Base-by-base conservation (phyloP, 2,888 invertebrate species). In the Drosophila ochracea region DNA sequence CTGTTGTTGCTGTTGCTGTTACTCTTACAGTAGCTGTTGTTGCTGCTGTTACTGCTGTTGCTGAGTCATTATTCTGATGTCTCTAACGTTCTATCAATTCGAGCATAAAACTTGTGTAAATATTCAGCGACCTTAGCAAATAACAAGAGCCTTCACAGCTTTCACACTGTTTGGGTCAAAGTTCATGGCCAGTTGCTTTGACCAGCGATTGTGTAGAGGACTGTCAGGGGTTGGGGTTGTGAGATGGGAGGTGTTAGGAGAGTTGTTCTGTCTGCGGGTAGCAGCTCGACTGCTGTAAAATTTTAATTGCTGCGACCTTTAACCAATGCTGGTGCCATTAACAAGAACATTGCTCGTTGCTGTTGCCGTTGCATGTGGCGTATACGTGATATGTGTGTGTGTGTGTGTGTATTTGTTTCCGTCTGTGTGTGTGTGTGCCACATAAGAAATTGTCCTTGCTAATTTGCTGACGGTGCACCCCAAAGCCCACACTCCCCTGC, bases 221-320 rank as follows among this genome's bases (percentile, higher is more conserved):
- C 4, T 2, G 25, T 9, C 5, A n/a, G 6, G 25, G 25, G 6
- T 16, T 19, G 25, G 4, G 11, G n/a, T 5, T 2, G n/a, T 4
- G 10, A 9, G n/a, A 13, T 9, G 28, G n/a, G 35, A 16, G 43
- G 43, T 50, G 10, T 4, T 28, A 1, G 30, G 13, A 30, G 21
- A 30, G 52, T 30, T 66, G n/a, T 53, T 57, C 28, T 37, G 28
- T 43, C 25, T 1, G 11, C 31, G 28, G 37, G 21, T 30, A 28
- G 19, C 11, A 57, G n/a, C 69, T 60, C 66, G 67, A 73, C 63
- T 73, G 83, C 60, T 80, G 73, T 81, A 71, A 83, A 89, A 86
- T 79, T 87, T 74, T 87, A 87, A 89, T 89, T 86, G 89, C 82
- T 74, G 52, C 54, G 65, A 58, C 69, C 63, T 76, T 68, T 35